Base-by-base conservation (phyloP, 2,888 invertebrate species). In the Adelphocoris suturalis region DNA sequence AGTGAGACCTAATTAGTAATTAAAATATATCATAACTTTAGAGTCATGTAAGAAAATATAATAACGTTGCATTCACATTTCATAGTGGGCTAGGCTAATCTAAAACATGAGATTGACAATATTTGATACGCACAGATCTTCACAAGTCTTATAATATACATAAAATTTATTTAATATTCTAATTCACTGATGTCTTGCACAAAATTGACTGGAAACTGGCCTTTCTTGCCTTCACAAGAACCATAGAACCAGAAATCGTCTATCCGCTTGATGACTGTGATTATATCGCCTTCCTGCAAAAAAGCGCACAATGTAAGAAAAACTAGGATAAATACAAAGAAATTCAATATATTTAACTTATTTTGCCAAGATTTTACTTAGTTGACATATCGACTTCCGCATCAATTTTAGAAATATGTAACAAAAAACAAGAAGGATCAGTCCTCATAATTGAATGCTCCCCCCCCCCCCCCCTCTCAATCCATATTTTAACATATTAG, bases 241-340 rank as follows among this genome's bases (percentile, higher is more conserved):
- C 97, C 97, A 92, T 95, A 96, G 90, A 96, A 95, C 97, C 97
- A 97, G 92, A 97, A 96, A 86, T 96, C 95, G 92, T 96, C 96
- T 92, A 97, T 94, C 94, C 95, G 95, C 91, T 95, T 95, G 75
- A 95, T 94, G 89, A 97, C 95, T 85, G 93, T 94, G 84, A 97
- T 95, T 91, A 94, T 93, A 92, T 95, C 95, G 90, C 95, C 95
- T 93, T 95, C 95, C 95, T 95, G 91, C 19, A 93, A 92, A 91
- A 91, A 37, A 37, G 7, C 7, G 37, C 2, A 37, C 2, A 37
- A 37, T 37, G 7, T n/a, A 37, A 37, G 2, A 37, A 37, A 37
- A 2, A 37, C 2, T 37, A 7, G 37, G 37, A 7, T 7, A 2
- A 37, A 86, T 92, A 91, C 90, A 28, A 84, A 81, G 84, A 37